Base-by-base conservation (phyloP, 2,113 vertebrate genomes). In the Prochilodus magdalenae region DNA sequence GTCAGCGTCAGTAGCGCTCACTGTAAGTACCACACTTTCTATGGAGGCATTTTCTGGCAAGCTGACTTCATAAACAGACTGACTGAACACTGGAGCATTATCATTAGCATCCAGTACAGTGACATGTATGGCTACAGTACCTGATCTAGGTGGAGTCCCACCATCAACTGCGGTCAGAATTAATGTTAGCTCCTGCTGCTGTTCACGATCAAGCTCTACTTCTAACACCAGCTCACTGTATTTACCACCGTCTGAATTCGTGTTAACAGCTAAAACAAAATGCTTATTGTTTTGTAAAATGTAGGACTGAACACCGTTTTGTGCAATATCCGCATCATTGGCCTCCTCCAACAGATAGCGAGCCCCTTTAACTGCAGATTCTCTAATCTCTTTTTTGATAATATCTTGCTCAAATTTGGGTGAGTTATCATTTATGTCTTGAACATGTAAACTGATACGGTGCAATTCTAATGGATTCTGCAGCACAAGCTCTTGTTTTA, bases 31-130 rank as follows among this genome's bases (percentile, higher is more conserved):
- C 11, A 90, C 7, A 18, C 87, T 90, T 16, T 89, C 89, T 8
- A 62, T 40, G 5, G 65, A 18, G 82, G 88, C 86, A 84, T 94
- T 93, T 85, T 95, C 94, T 6, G 27, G 62, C 12, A 91, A 81
- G 57, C 85, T 90, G 6, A 89, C 86, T 87, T 91, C 90, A 79
- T 93, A 94, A 40, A 93, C 83, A 16, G 83, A 84, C 74, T 93
- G 89, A 70, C 81, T 89, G 53, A 95, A 95, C 76, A 92, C 91
- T 15, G 96, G 96, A 26, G 93, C 93, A 57, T 96, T 97, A 86
- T 96, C 95, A 73, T 98, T 98, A 33, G 94, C 94, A 74, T 98
- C 96, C 88, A 96, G 90, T 76, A 98, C 91, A 20, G 82, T 87
- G 36, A 94, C 85, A 10, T 84, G 80, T 73, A 94, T 91, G 18